Evolutionary conservation across 2,113 vertebrate genomes (phyloP).

Genomic region (Boulengerochromis microlepis): DNA sequence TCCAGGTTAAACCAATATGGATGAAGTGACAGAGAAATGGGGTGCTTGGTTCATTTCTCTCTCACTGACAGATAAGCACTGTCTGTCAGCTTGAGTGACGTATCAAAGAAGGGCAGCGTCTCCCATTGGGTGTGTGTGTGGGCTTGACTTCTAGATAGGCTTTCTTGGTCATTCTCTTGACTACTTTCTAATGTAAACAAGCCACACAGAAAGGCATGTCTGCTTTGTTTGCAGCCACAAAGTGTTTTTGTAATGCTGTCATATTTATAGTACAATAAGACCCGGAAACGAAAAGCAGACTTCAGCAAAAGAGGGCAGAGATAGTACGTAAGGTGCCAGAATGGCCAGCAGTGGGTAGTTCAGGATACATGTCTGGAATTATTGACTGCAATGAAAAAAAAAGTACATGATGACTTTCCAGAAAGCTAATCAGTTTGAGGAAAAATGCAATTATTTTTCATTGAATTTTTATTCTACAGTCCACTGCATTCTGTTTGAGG

Average conservation of each 20-base stretch:
- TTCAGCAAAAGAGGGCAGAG: not conserved
- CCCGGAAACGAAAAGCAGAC: not conserved
- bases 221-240: conserved; percentile 12
- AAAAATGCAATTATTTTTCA: not conserved
- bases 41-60: conserved; percentile 42
- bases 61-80: conserved; percentile 58
- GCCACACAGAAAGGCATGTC: not conserved
- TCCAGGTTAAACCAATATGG: conserved; percentile 19
- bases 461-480: not conserved
- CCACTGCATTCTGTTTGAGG: not conserved
- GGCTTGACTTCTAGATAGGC: conserved; percentile 10
- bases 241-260: not conserved
- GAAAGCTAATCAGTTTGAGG: not conserved
- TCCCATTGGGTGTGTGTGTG: conserved; percentile 9
- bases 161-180: conserved; percentile 6
- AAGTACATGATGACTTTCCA: not conserved
- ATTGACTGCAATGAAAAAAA: not conserved
- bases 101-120: conserved; percentile 41
- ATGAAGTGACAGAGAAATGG: conserved; percentile 41
- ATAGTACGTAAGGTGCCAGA: not conserved
- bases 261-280: not conserved
- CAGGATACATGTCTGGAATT: not conserved
- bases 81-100: conserved; percentile 67
- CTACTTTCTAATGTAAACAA: conserved; percentile 30
- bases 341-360: not conserved